Base-by-base conservation (phyloP, 2,113 vertebrate genomes). In the Chloropsis cyanopogon region DNA sequence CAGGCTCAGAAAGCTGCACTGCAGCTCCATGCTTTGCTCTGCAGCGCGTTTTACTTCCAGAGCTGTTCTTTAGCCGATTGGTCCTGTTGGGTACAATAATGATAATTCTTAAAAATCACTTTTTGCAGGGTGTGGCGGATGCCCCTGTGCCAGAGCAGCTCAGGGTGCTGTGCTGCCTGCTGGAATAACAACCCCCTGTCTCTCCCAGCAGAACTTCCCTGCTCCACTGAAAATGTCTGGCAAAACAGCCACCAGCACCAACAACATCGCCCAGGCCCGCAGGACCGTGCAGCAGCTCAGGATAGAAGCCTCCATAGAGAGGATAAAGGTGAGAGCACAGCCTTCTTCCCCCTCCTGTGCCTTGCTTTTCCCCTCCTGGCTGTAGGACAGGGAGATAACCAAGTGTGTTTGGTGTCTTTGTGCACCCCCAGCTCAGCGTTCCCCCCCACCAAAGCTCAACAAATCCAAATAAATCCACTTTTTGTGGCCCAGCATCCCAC, bases 231-330 rank as follows among this genome's bases (percentile, higher is more conserved):
- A 97, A 86, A 99, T 99, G 99, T 98, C 99, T 35, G 98, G 98
- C 66, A 99, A 99, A 96, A 98, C 98, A 8, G 96, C 98, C 54
- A 98, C 97, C 92, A 98, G 98, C 6, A 98, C 98, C 87, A 99
- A 98, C 96, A 98, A 98, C 94, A 97, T 98, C n/a, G 96, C 98
- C 44, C 99, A 99, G 94, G 98, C 98, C 9, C 96, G 98, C 33
- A 97, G 98, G 94, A 98, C 98, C 1, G 99, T 99, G 79, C 99
- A 98, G 96, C 99, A 99, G 97, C 83, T 99, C 49, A 97, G 98
- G 54, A 96, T 98, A 88, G 99, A 99, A 80, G 99, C 99, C 65
- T 98, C 98, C 86, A 98, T 99, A 4, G 98, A 99, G 93, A 98
- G 99, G 96, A 99, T 99, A 98, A 99, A 99, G 98, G 99, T 99